Base-by-base conservation (phyloP, 2,113 vertebrate genomes). In the Chaetura pelagica region DNA sequence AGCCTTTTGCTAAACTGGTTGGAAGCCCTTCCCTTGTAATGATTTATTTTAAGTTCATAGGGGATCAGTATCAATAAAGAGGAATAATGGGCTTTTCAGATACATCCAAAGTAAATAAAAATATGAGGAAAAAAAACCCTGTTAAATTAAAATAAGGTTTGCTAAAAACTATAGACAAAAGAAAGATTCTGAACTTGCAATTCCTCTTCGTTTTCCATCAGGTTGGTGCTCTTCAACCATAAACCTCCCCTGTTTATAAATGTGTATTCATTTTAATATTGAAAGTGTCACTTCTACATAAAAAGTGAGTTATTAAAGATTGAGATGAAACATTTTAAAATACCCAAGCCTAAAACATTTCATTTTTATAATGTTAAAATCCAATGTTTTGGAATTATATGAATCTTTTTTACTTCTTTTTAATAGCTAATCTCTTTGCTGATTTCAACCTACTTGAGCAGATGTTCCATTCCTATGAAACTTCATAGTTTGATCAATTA, bases 21-120 rank as follows among this genome's bases (percentile, higher is more conserved):
- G 64, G 62, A 59, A 79, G 19, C n/a, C 54, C 10, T 26, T 8
- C n/a, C 67, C 88, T 22, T 4, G 12, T 0, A 3, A 10, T 5
- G 46, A 4, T 49, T 35, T 21, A 12, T 2, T 20, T 44, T 24
- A 0, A 7, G 22, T 16, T 21, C 21, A 6, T 0, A 7, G 44
- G 14, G 38, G 6, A 32, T 64, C 46, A 1, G 12, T 7, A 20
- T 15, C 54, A 24, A 10, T 20, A 34, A 2, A n/a, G 51, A 62
- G 22, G 35, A n/a, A 27, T 7, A 76, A 40, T 0, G 6, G 35
- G 21, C 29, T 74, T 72, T 51, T 51, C 38, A 26, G 51, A 24
- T 10, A 32, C 9, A 19, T 18, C 40, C 34, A 30, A 35, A 73
- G 22, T 23, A 46, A 68, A 54, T n/a, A 62, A 58, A 91, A 86